Percentiles rank a stretch among this genome's conserved stretches.
Conservation (phyloP, 2,797 vertebrate species). For the Pipistrellus nathusii region DNA sequence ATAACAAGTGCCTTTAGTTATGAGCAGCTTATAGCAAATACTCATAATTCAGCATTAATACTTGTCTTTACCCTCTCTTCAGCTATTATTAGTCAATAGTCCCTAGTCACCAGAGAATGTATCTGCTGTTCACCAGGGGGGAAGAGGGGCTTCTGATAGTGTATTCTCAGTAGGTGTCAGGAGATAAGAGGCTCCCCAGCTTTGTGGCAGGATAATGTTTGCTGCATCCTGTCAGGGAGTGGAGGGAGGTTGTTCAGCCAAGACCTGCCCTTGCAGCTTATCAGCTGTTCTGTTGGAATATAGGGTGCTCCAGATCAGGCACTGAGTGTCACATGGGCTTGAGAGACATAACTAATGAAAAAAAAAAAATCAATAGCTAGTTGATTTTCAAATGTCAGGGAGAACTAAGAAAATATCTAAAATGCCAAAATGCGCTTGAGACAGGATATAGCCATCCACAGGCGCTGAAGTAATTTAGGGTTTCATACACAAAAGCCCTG, state of each 20-base stretch:
- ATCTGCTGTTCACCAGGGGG: background rate
- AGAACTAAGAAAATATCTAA: slow-evolving; percentile 78
- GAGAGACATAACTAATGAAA: slow-evolving; percentile 76
- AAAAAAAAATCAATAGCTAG: slow-evolving; percentile 74
- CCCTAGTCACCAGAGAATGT: background rate
- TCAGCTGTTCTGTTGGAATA: slow-evolving; percentile 67
- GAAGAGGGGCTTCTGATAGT: background rate
- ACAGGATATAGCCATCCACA: slow-evolving; percentile 73
- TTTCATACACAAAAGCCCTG: slow-evolving; percentile 59
- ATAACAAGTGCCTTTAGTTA: slow-evolving; percentile 51
- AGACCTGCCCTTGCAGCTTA: slow-evolving; percentile 53
- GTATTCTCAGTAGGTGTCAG: background rate
- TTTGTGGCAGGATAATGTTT: background rate
- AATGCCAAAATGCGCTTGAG: slow-evolving; percentile 82
- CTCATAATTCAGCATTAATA: background rate
- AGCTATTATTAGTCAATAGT: slow-evolving; percentile 34
- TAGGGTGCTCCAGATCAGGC: background rate
- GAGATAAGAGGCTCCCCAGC: background rate
- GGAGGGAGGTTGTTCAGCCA: background rate
- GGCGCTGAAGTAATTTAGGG: slow-evolving; percentile 77
- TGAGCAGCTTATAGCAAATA: slow-evolving; percentile 53
- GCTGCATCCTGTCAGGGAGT: background rate
- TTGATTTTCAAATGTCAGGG: slow-evolving; percentile 80
- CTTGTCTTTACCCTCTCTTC: slow-evolving; percentile 21
- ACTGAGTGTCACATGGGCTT: slow-evolving; percentile 39